Evolutionary conservation across 1,140 invertebrate genomes (phyloP), one percentile per base, ranked within the genome.

Genomic region (Macrotrachela quadricornifera): DNA sequence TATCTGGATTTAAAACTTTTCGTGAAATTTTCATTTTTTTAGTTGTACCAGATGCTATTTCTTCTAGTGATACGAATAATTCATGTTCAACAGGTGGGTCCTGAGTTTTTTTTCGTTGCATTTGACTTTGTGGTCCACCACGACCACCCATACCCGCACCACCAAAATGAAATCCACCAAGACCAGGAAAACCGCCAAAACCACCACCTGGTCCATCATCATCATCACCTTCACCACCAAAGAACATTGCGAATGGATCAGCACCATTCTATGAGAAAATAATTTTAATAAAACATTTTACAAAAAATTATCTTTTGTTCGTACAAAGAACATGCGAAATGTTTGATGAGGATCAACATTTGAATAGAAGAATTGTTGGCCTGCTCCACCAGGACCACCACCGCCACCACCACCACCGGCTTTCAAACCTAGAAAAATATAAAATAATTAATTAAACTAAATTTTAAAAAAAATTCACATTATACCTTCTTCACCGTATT

Each of bases 1-100:
- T 75, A 45, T 77, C 73, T 45, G 76, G 75, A 1, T 74, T 73
- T 57, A 82, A 74, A n/a, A 81, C 77, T 55, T 79, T 72, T 49
- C 78, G 75, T 59, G 78, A 78, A 51, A 86, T 83, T 69, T 83
- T 83, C 74, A 87, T 80, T 66, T 83, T 81, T 61, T 86, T 86
- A 1, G 82, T 71, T 11, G 78, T 78, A 0, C 84, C 84, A 59
- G 75, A 64, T 45, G 61, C 76, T 57, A 94, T 83, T 61, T 94
- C 87, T 63, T 96, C 77, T 21, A 99, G 68, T 0, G 80, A 80
- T 6, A 97, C 86, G 63, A 85, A 86, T 14, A 99, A 70, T 65
- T 97, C 92, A 68, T 94, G 84, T 61, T 91, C 84, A 47, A 99
- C 85, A 0, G 92, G 79, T 10, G 87, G 82, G 72, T 99, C 94